phyloP scores from a whole-genome alignment of 2,797 vertebrate genomes.

The Buphagus erythrorhynchus region DNA sequence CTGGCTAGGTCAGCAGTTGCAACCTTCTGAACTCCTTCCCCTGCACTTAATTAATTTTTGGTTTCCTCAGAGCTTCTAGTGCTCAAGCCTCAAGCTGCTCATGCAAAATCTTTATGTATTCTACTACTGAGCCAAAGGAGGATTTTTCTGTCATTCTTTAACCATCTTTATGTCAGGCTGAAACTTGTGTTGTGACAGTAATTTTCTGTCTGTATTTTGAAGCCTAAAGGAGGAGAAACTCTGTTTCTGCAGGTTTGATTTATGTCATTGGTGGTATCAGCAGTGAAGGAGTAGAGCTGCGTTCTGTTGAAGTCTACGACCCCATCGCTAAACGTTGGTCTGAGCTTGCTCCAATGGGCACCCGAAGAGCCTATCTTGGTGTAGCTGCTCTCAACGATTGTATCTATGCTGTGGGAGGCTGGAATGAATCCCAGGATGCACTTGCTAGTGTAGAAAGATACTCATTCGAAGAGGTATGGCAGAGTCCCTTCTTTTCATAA shows the following conservation, averaged over 20 bases:
- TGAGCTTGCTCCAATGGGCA: conserved; percentile 90
- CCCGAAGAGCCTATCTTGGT: conserved; percentile 90
- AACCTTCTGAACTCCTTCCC: neutral
- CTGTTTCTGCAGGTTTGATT: conserved; percentile 86
- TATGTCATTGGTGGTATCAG: conserved; percentile 95
- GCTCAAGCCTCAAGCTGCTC: neutral
- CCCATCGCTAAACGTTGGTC: conserved; percentile 92
- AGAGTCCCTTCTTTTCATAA: neutral
- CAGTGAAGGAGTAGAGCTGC: conserved; percentile 90
- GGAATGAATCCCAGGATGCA: conserved; percentile 92
- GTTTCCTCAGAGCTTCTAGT: neutral
- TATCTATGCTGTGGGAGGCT: conserved; percentile 94
- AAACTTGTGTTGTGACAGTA: neutral
- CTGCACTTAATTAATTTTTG: neutral
- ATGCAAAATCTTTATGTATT: neutral
- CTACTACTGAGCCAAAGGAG: neutral
- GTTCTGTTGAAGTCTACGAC: conserved; percentile 91
- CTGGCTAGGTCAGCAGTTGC: neutral
- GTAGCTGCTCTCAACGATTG: conserved; percentile 92
- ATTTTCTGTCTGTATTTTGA: neutral
- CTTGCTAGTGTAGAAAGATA: conserved; percentile 94
- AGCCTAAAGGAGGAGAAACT: conserved; percentile 2
- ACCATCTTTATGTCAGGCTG: neutral
- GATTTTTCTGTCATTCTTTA: neutral
- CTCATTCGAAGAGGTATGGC: conserved; percentile 90